These are phyloP conservation scores for Trachemys scripta DNA, from an alignment of 2,113 vertebrate genomes.

Conservation along the genomic window DNA sequence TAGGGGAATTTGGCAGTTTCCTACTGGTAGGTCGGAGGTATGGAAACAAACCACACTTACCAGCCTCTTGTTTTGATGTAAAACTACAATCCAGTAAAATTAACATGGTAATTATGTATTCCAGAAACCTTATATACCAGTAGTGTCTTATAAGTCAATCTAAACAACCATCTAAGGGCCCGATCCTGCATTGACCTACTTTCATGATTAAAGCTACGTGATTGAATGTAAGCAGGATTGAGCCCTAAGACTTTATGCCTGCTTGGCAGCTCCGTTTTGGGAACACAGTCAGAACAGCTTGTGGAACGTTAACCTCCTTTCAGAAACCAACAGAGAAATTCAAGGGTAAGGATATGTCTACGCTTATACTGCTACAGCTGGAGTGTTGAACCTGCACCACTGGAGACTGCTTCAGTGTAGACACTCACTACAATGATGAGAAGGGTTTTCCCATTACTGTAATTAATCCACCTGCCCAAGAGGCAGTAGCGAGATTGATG, in stretches of 20 bases:
- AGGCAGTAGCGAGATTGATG: too few relatives aligned
- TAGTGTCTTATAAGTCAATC: conserved; percentile 5
- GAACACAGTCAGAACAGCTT: conserved; percentile 33
- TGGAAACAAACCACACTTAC: neutral
- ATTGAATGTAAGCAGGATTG: conserved; percentile 11
- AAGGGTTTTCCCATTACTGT: too few relatives aligned
- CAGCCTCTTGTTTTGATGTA: neutral
- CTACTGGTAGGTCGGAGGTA: neutral
- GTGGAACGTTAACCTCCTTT: conserved; percentile 51
- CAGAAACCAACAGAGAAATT: conserved; percentile 41
- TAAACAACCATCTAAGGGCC: neutral
- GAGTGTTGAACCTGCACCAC: too few relatives aligned
- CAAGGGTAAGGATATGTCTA: conserved; percentile 7
- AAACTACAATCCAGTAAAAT: neutral
- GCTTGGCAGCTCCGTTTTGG: conserved; percentile 43
- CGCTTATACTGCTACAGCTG: too few relatives aligned
- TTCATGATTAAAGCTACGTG: conserved; percentile 42
- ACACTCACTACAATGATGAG: too few relatives aligned
- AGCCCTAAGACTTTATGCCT: conserved; percentile 26
- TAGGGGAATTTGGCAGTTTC: conserved; percentile 10
- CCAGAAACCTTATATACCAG: conserved; percentile 2
- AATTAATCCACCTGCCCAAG: too few relatives aligned
- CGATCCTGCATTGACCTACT: conserved; percentile 6
- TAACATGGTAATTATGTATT: neutral
- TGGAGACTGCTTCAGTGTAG: too few relatives aligned